A percentile compares a stretch with the other conserved stretches of the same genome.
Conservation (phyloP, 2,113 vertebrate genomes). For the Actenoides hombroni region DNA sequence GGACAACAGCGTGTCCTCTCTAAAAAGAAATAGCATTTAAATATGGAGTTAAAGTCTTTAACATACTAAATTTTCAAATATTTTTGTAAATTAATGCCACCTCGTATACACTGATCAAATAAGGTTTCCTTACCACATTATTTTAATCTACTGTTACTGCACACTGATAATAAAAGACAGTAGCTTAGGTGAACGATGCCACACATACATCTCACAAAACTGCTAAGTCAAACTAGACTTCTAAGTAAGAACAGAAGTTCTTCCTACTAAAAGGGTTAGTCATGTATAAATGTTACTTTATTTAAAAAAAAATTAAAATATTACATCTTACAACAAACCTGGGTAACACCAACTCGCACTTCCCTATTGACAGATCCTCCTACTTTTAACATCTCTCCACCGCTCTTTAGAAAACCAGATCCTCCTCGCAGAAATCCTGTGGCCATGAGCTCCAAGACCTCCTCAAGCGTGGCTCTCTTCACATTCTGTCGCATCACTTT, state of each 20-base stretch:
- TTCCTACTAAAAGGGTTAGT: background rate
- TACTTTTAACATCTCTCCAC: conserved; percentile 98
- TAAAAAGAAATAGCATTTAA: background rate
- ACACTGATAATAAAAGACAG: background rate
- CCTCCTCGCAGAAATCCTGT: conserved; percentile 96
- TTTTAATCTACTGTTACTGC: background rate
- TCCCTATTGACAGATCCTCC: conserved; percentile 96
- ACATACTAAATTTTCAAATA: background rate
- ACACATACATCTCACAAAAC: background rate
- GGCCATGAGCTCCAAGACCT: conserved; percentile 96
- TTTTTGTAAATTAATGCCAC: background rate
- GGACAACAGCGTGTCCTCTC: background rate
- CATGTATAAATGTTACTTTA: background rate
- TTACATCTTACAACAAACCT: conserved; percentile 80
- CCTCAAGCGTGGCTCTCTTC: conserved; percentile 92
- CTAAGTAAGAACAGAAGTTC: background rate
- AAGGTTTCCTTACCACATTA: background rate
- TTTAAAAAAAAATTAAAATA: background rate
- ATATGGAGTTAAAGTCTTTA: background rate
- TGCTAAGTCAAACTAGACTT: background rate
- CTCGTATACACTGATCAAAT: background rate
- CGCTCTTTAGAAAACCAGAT: conserved; percentile 95
- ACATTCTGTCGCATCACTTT: conserved; percentile 98
- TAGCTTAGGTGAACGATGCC: background rate
- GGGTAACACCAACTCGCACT: conserved; percentile 97